These are phyloP conservation scores for Dinocampus coccinellae DNA, from an alignment of 2,888 invertebrate species.

Conservation along the genomic window DNA sequence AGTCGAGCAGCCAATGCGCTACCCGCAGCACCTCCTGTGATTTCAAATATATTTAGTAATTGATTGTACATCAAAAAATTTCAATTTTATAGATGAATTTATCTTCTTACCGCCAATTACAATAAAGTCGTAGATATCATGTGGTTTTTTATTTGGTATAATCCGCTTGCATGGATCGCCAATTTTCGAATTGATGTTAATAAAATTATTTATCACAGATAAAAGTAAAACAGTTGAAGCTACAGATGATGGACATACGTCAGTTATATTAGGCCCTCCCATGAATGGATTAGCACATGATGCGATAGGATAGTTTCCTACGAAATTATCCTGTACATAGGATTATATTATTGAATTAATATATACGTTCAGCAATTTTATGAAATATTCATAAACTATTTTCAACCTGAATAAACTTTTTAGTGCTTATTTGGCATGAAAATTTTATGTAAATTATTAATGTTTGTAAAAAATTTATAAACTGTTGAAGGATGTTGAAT, in stretches of 20 bases:
- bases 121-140: slow-evolving; percentile 75
- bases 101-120: slow-evolving; percentile 72
- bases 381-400: too few relatives aligned
- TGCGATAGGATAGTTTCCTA: neutral
- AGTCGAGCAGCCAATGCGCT: slow-evolving; percentile 75
- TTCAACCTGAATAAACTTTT: too few relatives aligned
- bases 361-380: too few relatives aligned
- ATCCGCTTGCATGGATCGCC: slow-evolving; percentile 72
- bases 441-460: too few relatives aligned
- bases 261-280: slow-evolving; percentile 49
- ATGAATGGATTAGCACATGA: slow-evolving; percentile 45
- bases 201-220: slow-evolving; percentile 49
- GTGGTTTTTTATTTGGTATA: slow-evolving; percentile 63
- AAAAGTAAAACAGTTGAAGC: slow-evolving; percentile 41
- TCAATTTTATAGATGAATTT: neutral
- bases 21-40: slow-evolving; percentile 74
- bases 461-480: too few relatives aligned
- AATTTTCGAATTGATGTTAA: slow-evolving; percentile 45
- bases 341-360: too few relatives aligned
- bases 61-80: neutral
- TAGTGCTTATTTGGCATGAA: too few relatives aligned
- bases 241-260: slow-evolving; percentile 46
- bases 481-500: too few relatives aligned
- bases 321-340: neutral
- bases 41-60: neutral